These are phyloP conservation scores for Pangasius krempfi DNA, from an alignment of 2,797 vertebrate species.

Conservation along the genomic window DNA sequence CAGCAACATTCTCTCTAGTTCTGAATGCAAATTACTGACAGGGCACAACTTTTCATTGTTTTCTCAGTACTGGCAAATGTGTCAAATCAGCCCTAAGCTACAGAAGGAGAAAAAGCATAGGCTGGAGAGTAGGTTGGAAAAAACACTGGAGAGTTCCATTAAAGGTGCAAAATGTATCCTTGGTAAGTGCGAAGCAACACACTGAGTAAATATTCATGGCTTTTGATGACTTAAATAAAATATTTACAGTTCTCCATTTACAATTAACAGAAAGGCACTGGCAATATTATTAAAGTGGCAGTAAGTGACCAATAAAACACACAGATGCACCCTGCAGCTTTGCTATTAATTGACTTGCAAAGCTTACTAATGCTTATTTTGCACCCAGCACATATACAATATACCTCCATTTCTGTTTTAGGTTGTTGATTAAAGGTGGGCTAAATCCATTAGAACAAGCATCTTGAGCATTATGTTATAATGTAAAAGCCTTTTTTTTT, in stretches of 20 bases:
- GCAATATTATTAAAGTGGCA: slow-evolving; percentile 5
- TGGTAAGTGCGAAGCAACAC: neutral
- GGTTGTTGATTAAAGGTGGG: neutral
- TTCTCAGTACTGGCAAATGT: neutral
- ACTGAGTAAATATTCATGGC: slow-evolving; percentile 8
- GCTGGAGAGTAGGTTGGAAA: neutral
- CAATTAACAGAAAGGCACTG: neutral
- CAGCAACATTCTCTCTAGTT: neutral
- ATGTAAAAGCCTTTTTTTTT: neutral
- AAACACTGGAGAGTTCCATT: neutral
- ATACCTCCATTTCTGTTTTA: neutral
- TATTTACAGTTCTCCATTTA: slow-evolving; percentile 13
- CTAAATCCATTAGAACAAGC: neutral
- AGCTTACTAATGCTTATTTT: neutral
- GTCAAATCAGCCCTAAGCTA: neutral
- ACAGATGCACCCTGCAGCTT: neutral
- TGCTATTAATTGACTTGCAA: neutral
- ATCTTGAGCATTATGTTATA: neutral
- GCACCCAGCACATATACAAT: neutral
- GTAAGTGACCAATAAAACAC: slow-evolving; percentile 20
- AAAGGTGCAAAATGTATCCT: slow-evolving; percentile 11
- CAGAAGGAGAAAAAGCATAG: neutral
- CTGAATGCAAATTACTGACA: neutral
- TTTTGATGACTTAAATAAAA: slow-evolving; percentile 36
- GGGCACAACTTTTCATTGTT: neutral